A percentile compares a stretch with the other conserved stretches of the same genome.
Conservation (phyloP, 2,888 invertebrate species). For the Drosophila atripex region DNA sequence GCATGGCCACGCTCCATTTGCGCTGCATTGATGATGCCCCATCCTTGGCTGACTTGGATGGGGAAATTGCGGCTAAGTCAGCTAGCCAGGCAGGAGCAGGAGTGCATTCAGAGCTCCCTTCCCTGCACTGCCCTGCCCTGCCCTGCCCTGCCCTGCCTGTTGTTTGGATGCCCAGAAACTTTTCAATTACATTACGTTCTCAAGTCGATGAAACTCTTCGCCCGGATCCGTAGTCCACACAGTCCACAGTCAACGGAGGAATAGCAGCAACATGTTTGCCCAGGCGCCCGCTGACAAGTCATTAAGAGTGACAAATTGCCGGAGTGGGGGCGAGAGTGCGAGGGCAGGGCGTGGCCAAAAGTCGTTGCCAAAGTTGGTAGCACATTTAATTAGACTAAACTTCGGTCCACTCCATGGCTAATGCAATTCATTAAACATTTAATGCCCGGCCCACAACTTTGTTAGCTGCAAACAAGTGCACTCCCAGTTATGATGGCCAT, state of each 20-base stretch:
- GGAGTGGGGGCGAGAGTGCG: conserved; percentile 4
- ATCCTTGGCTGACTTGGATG: conserved; percentile 28
- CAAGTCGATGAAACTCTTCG: conserved; percentile 52
- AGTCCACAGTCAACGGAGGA: background rate
- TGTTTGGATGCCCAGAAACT: conserved; percentile 58
- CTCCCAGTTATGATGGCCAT: conserved; percentile 26
- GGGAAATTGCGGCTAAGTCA: conserved; percentile 55
- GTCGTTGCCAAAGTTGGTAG: conserved; percentile 58
- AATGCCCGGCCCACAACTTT: conserved; percentile 59
- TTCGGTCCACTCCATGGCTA: conserved; percentile 56
- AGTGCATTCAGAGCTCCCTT: background rate
- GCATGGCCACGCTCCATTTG: conserved; percentile 62
- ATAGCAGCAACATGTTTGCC: conserved; percentile 51
- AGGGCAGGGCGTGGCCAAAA: conserved; percentile 53
- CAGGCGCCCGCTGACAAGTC: conserved; percentile 74
- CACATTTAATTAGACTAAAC: conserved; percentile 74
- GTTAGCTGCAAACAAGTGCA: conserved; percentile 39
- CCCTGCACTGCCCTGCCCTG: background rate
- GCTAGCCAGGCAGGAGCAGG: conserved; percentile 17
- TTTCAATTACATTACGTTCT: conserved; percentile 74
- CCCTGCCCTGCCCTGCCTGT: background rate
- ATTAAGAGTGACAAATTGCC: conserved; percentile 76
- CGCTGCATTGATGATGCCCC: conserved; percentile 42
- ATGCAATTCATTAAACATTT: conserved; percentile 76
- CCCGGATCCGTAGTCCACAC: background rate